Evolutionary conservation across 2,888 invertebrate species (phyloP).

Genomic region (Schrankia costaestrigalis): DNA sequence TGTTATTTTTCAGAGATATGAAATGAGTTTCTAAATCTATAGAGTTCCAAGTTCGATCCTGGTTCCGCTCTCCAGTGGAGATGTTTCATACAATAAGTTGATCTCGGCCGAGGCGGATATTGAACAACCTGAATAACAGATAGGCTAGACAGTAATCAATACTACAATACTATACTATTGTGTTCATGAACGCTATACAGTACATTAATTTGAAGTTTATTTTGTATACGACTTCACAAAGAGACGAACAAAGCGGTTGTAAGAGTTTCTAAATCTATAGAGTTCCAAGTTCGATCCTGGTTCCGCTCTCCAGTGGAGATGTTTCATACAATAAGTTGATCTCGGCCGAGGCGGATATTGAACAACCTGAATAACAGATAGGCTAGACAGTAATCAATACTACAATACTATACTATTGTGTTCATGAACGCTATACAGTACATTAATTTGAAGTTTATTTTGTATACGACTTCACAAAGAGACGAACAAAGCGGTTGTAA

Average conservation of each 20-base stretch:
- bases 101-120: conserved; percentile 13
- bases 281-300: conserved; percentile 7
- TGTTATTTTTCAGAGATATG: too few species aligned
- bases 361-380: conserved; percentile 5
- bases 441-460: too few species aligned
- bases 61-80: conserved; percentile 8
- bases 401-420: neutral
- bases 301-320: conserved; percentile 8
- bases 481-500: too few species aligned
- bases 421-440: too few species aligned
- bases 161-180: neutral
- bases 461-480: neutral
- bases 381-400: neutral
- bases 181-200: too few species aligned
- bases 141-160: neutral
- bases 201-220: too few species aligned
- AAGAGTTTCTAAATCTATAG: too few species aligned
- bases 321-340: conserved; percentile 21
- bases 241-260: too few species aligned
- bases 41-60: conserved; percentile 5
- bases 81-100: conserved; percentile 22
- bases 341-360: conserved; percentile 16
- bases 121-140: conserved; percentile 10
- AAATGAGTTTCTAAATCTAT: too few species aligned
- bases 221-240: neutral